phyloP scores from a whole-genome alignment of 2,113 vertebrate species.

The Poecilia latipinna region DNA sequence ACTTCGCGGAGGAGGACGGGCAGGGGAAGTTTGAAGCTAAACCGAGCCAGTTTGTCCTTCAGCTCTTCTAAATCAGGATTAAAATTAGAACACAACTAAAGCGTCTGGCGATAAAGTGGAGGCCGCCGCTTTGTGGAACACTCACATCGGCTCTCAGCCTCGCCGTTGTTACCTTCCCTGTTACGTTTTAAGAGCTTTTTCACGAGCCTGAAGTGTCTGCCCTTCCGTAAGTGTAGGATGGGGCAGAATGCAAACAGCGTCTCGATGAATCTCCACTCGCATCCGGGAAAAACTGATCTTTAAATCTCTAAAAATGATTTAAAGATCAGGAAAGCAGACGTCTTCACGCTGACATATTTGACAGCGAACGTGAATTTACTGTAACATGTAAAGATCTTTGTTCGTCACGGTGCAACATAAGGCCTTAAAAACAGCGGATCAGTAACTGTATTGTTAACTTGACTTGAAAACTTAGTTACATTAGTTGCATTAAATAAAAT shows the following conservation, averaged over 20 bases:
- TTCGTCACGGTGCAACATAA: no score
- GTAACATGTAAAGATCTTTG: no score
- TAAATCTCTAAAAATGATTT: constrained; percentile 18
- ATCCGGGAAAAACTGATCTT: constrained; percentile 18
- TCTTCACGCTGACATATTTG: background rate
- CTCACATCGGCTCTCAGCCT: no score
- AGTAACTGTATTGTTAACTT: no score
- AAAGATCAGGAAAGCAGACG: background rate
- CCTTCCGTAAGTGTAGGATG: background rate
- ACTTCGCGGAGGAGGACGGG: background rate
- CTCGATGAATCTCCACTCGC: constrained; percentile 4
- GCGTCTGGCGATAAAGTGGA: background rate
- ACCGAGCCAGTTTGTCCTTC: constrained; percentile 17
- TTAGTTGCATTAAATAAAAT: no score
- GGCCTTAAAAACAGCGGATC: no score
- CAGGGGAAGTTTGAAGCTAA: background rate
- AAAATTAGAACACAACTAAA: background rate
- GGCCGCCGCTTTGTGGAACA: background rate
- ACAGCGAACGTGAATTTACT: no score
- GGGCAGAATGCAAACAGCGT: background rate
- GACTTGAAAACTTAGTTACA: no score
- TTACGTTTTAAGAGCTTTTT: background rate
- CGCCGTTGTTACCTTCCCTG: background rate
- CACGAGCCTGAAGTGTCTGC: background rate
- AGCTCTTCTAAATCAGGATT: constrained; percentile 2